Base-by-base conservation (phyloP, 35 echinoderm and acorn worm species). In the Holothuria glaberrima region DNA sequence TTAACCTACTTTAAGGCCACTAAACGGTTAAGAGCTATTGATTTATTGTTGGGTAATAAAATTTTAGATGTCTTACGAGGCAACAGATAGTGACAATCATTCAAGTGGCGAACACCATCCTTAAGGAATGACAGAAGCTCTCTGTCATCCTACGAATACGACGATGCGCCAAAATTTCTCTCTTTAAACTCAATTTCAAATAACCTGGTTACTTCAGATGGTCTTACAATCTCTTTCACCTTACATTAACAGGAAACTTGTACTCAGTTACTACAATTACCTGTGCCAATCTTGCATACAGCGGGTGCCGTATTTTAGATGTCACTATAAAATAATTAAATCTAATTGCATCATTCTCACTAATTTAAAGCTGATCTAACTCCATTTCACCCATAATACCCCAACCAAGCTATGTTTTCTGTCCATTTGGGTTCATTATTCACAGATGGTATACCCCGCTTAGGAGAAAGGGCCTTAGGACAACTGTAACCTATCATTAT, bases 401-500 rank as follows among this genome's bases (percentile, higher is more conserved):
- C 94, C 94, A 96, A 3, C 91, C 91, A 12, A 96, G 70, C 48
- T 92, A 86, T 3, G 94, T 96, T 36, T 61, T 80, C 19, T 86
- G 65, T 0, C 60, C 90, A 87, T 89, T 93, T 6, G 86, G n/a
- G 87, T 30, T 67, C 80, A 70, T 93, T 58, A 30, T 33, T 12
- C 33, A 2, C 38, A 41, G 31, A 28, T 18, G 77, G 68, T 7
- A 92, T 90, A 34, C 90, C 87, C 50, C 70, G 60, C 59, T 87
- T 76, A 26, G 91, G 94, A 26, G 82, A 60, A 0, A 93, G 75
- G 7, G 94, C 94, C 21, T 58, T 68, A 30, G 94, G 46, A 34
- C 94, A 96, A 76, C 90, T 92, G 62, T 92, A 92, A 0, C 91
- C 90, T 31, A 96, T 96, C 0, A 96, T 62, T 5, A 97, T 25